These are phyloP conservation scores for Nycticryphes semicollaris DNA, from an alignment of 2,113 vertebrate species.

Conservation along the genomic window DNA sequence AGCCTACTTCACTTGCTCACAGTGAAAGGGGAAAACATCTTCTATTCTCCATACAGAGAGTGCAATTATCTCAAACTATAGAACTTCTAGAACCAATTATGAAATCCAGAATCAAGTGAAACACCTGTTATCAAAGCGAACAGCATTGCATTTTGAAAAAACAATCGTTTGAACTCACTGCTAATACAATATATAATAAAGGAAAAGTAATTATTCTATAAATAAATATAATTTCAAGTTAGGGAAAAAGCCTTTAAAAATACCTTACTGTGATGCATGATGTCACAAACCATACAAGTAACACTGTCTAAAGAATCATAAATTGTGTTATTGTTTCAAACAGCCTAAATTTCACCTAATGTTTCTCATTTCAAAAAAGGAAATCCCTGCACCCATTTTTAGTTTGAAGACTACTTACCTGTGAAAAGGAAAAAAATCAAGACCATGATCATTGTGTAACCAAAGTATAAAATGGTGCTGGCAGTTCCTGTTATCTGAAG, in stretches of 20 bases:
- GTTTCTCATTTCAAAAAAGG: not conserved
- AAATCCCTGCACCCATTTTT: not conserved
- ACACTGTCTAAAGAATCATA: not conserved
- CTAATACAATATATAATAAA: not conserved
- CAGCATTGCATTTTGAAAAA: not conserved
- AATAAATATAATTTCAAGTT: not conserved
- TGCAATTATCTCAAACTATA: not conserved
- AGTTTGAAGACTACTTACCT: constrained; percentile 65
- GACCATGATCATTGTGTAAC: constrained; percentile 86
- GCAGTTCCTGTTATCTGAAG: constrained; percentile 83
- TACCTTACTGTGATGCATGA: not conserved
- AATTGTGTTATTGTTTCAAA: not conserved
- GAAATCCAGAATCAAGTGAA: not conserved
- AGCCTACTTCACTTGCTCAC: not conserved
- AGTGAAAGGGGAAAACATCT: not conserved
- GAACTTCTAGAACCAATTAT: not conserved
- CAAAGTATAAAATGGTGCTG: constrained; percentile 87
- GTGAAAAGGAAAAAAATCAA: constrained; percentile 90
- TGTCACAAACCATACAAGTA: not conserved
- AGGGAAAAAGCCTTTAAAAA: not conserved
- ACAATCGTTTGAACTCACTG: not conserved
- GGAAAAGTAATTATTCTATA: not conserved
- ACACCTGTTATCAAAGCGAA: not conserved
- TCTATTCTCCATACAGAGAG: not conserved
- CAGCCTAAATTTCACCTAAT: not conserved